phyloP scores from a whole-genome alignment of 2,113 vertebrate species.

The pig (Sus scrofa) region T2T-Sscrofa CM000813.6:45092001-45092500 shows the following conservation, averaged over 20 bases:
- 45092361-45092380: conserved; percentile 94
- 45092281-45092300: conserved; percentile 93
- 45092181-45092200: conserved; percentile 42
- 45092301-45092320: conserved; percentile 94
- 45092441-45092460: conserved; percentile 88
- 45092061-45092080: conserved; percentile 59
- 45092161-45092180: not conserved
- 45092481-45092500: not conserved
- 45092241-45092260: conserved; percentile 83
- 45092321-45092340: conserved; percentile 95
- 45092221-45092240: conserved; percentile 65
- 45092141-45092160: conserved; percentile 59
- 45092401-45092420: conserved; percentile 97
- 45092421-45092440: conserved; percentile 93
- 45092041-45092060: conserved; percentile 18
- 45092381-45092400: conserved; percentile 94
- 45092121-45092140: conserved; percentile 24
- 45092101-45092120: not conserved
- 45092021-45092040: conserved; percentile 5
- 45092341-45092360: conserved; percentile 93
- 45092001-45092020: conserved; percentile 36
- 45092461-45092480: not conserved
- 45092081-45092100: not conserved
- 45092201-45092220: conserved; percentile 1
- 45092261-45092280: conserved; percentile 97